Evolutionary conservation across 2,113 vertebrate genomes (phyloP), one percentile per base, ranked within the genome.

Genomic region (Polypterus bichir): DNA sequence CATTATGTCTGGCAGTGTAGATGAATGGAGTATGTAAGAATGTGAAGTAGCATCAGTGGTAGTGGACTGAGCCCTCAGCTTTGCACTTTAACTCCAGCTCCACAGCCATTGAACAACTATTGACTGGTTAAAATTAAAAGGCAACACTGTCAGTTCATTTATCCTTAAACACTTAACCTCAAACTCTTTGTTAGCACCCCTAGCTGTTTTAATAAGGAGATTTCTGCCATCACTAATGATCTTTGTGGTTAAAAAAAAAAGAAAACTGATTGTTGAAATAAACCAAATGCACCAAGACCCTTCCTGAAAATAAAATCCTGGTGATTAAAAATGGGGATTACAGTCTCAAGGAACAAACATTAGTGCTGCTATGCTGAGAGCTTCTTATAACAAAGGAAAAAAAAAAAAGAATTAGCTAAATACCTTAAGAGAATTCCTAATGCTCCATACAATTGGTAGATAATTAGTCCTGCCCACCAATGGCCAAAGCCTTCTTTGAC

Each of bases 261-360:
- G 57, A 48, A 49, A 51, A 59, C n/a, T 27, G 45, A 52, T 44
- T 54, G 44, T 44, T 48, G 64, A 57, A 64, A 11, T 66, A 65
- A 81, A 74, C 66, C 79, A 76, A 79, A 82, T 79, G 74, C 80
- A 73, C 63, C 65, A 58, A 58, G 49, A 49, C 68, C 66, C 70
- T 66, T 80, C 74, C 73, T 73, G 74, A 74, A 60, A 64, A 75
- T 66, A 78, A 76, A 76, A 81, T 75, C 71, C 72, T 66, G 58
- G 69, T 65, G 71, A 73, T 76, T 69, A 79, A 75, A 75, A 65
- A 73, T 64, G 64, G 49, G 66, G 73, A 79, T 79, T 78, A 78
- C 75, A 73, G 62, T 64, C 63, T 79, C 68, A 74, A 65, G 71
- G 64, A 72, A 65, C 62, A 59, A 67, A 72, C 68, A 71, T 66